Percentiles rank a stretch among this genome's conserved stretches.
phyloP scores from a whole-genome alignment of 2,797 vertebrate genomes.

The Helarctos malayanus region DNA sequence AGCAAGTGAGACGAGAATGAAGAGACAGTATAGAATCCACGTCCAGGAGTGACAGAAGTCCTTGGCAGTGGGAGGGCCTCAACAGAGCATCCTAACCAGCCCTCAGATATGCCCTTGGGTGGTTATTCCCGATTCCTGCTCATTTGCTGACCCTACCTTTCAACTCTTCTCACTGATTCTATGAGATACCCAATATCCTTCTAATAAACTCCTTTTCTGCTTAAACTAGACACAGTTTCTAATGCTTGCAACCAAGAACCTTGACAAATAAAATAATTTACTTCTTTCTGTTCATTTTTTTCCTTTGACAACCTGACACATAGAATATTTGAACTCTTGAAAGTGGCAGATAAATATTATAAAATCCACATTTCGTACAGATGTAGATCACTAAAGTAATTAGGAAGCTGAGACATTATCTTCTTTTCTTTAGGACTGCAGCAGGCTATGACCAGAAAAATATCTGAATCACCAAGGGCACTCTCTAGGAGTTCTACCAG shows the following conservation, averaged over 20 bases:
- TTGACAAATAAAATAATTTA: conserved; percentile 54
- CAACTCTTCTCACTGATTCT: background rate
- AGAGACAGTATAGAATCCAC: background rate
- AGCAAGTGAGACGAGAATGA: background rate
- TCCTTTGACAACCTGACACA: conserved; percentile 54
- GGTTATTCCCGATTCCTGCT: background rate
- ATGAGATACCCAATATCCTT: conserved; percentile 1
- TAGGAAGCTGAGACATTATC: conserved; percentile 33
- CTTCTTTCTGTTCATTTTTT: conserved; percentile 33
- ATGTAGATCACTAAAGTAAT: conserved; percentile 29
- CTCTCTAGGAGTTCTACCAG: background rate
- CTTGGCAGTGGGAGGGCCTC: background rate
- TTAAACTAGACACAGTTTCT: conserved; percentile 47
- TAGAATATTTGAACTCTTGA: conserved; percentile 57
- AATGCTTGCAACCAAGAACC: conserved; percentile 19
- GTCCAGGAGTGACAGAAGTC: background rate
- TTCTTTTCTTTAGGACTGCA: conserved; percentile 16
- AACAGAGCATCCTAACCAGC: background rate
- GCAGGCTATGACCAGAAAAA: background rate
- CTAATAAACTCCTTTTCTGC: conserved; percentile 30
- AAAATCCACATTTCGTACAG: conserved; percentile 1
- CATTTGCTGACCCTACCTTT: background rate
- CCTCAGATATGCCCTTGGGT: background rate
- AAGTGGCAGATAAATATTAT: background rate
- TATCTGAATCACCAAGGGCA: background rate